Conservation (phyloP, 2,888 invertebrate species). For the Tromatobia lineatoria region DNA sequence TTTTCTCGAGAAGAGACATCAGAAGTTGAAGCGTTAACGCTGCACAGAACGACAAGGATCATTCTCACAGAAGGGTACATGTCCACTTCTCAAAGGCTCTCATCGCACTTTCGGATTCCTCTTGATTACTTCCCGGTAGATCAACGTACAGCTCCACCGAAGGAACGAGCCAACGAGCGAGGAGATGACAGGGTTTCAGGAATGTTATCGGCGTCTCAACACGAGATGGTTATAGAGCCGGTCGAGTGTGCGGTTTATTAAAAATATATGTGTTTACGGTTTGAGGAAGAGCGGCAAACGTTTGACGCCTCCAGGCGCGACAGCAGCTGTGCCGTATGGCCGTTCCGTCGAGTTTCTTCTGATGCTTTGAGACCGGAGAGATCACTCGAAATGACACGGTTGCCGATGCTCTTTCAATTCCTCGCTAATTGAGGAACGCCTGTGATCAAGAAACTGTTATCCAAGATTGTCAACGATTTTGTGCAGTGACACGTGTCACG, state of each 20-base stretch:
- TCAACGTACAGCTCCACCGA: conserved; percentile 6
- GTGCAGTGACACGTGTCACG: not conserved
- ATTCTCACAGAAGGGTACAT: conserved; percentile 37
- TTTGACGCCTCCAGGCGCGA: conserved; percentile 58
- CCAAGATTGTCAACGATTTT: conserved; percentile 14
- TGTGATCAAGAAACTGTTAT: conserved; percentile 7
- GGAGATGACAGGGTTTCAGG: conserved; percentile 47
- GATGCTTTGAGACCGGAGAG: conserved; percentile 4
- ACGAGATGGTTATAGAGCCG: conserved; percentile 52
- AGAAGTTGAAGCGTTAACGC: conserved; percentile 3
- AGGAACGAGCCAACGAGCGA: conserved; percentile 7
- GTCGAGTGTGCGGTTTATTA: conserved; percentile 23
- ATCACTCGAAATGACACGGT: conserved; percentile 17
- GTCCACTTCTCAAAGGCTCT: conserved; percentile 21
- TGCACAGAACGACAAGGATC: conserved; percentile 49
- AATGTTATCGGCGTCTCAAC: conserved; percentile 51
- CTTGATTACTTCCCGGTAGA: conserved; percentile 69
- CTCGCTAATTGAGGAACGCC: conserved; percentile 55
- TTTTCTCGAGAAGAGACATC: conserved; percentile 48
- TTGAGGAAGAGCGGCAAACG: conserved; percentile 29
- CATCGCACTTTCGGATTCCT: conserved; percentile 65
- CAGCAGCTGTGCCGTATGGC: conserved; percentile 45
- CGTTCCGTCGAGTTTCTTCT: conserved; percentile 44
- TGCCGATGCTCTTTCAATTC: conserved; percentile 55
- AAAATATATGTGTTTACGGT: conserved; percentile 32